These are phyloP conservation scores for Columbina picui DNA, from an alignment of 2,113 vertebrate species.

Conservation along the genomic window DNA sequence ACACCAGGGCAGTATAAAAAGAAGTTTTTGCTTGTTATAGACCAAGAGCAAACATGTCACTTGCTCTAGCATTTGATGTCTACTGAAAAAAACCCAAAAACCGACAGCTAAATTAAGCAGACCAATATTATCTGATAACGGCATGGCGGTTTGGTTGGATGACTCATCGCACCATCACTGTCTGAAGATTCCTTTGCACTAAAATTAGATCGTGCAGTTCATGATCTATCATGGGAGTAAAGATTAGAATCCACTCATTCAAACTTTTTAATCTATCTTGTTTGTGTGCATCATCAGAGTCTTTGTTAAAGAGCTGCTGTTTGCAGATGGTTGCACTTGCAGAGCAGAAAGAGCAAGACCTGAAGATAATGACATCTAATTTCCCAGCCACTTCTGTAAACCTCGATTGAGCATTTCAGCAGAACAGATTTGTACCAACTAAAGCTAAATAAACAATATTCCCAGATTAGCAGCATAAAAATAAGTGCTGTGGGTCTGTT, in stretches of 20 bases:
- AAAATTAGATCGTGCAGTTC: constrained; percentile 25
- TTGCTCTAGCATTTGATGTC: background rate
- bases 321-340: constrained; percentile 54
- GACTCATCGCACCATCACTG: constrained; percentile 3
- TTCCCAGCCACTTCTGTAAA: constrained; percentile 40
- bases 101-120: background rate
- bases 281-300: constrained; percentile 58
- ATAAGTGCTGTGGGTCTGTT: background rate
- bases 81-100: background rate
- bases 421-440: constrained; percentile 31
- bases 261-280: constrained; percentile 41
- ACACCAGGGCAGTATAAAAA: background rate
- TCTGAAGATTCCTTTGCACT: constrained; percentile 40
- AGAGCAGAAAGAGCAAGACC: constrained; percentile 45
- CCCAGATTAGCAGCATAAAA: constrained; percentile 47
- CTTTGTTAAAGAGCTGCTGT: constrained; percentile 46
- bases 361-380: constrained; percentile 63
- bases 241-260: constrained; percentile 48
- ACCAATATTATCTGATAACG: background rate
- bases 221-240: constrained; percentile 14
- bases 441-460: constrained; percentile 46
- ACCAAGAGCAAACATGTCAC: background rate
- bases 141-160: background rate
- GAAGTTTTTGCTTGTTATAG: background rate
- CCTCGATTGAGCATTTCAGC: constrained; percentile 30